These are phyloP conservation scores for Clinocottus analis DNA, from an alignment of 2,113 vertebrate genomes.

Conservation along the genomic window DNA sequence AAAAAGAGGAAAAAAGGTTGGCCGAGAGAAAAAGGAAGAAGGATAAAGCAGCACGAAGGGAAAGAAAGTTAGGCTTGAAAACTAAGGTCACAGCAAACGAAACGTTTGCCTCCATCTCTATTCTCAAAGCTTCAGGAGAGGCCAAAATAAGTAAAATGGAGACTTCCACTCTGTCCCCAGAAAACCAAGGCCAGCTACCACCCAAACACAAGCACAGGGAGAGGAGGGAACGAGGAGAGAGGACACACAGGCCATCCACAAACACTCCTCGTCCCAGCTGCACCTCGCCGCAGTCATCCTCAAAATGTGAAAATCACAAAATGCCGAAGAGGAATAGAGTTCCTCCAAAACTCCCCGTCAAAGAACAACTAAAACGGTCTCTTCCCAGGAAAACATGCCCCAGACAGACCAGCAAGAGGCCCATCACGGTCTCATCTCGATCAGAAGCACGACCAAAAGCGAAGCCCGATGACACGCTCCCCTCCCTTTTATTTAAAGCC, in stretches of 20 bases:
- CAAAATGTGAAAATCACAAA: conserved; percentile 42
- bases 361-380: conserved; percentile 5
- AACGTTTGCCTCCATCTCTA: conserved; percentile 26
- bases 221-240: conserved; percentile 38
- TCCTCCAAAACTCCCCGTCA: conserved; percentile 11
- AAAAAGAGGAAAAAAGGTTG: conserved; percentile 66
- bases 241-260: conserved; percentile 15
- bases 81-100: conserved; percentile 26
- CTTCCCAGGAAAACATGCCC: conserved; percentile 27
- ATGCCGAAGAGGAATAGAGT: conserved; percentile 36
- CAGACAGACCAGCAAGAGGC: conserved; percentile 41
- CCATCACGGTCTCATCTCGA: conserved; percentile 16
- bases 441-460: conserved; percentile 32
- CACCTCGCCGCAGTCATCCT: conserved; percentile 34
- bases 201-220: conserved; percentile 67
- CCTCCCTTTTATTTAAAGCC: conserved; percentile 75
- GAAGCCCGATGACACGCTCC: conserved; percentile 63
- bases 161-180: not conserved
- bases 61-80: conserved; percentile 54
- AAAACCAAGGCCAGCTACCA: conserved; percentile 22
- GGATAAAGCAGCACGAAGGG: conserved; percentile 60
- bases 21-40: conserved; percentile 67
- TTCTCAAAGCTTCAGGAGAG: conserved; percentile 5
- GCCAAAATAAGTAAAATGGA: conserved; percentile 37
- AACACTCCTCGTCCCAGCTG: conserved; percentile 29